phyloP scores from a whole-genome alignment of 2,888 invertebrate genomes.

The Drosophila paracracens region DNA sequence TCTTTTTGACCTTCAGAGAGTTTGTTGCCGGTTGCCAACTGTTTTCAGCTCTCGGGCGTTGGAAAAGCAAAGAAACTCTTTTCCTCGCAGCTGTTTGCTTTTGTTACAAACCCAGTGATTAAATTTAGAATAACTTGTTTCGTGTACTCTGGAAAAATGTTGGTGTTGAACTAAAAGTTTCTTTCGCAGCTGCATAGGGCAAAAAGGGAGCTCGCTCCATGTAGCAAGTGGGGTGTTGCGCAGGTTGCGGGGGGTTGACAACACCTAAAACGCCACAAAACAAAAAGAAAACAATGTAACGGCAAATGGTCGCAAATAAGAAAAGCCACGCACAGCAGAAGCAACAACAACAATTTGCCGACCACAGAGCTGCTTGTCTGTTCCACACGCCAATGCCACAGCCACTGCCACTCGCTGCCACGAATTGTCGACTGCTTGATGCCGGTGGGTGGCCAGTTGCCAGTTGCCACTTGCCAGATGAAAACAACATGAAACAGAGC shows the following conservation, averaged over 20 bases:
- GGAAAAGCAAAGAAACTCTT: slow-evolving; percentile 9
- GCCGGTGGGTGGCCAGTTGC: slow-evolving; percentile 37
- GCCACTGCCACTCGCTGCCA: slow-evolving; percentile 26
- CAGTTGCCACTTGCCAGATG: slow-evolving; percentile 32
- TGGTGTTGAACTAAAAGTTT: slow-evolving; percentile 59
- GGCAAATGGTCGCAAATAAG: slow-evolving; percentile 67
- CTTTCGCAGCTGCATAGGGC: slow-evolving; percentile 41
- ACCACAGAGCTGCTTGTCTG: slow-evolving; percentile 19
- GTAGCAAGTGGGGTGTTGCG: neutral
- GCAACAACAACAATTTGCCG: slow-evolving; percentile 23
- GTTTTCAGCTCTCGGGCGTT: neutral
- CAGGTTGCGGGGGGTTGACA: slow-evolving; percentile 14
- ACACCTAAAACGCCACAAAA: slow-evolving; percentile 61
- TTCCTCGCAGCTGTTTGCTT: slow-evolving; percentile 13
- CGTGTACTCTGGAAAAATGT: slow-evolving; percentile 32
- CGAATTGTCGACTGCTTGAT: slow-evolving; percentile 14
- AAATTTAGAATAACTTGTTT: slow-evolving; percentile 16
- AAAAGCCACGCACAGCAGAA: slow-evolving; percentile 62
- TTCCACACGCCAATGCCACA: neutral
- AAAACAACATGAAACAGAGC: slow-evolving; percentile 15
- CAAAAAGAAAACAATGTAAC: slow-evolving; percentile 79
- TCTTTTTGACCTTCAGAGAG: neutral
- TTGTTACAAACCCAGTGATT: slow-evolving; percentile 22
- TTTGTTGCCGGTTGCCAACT: neutral
- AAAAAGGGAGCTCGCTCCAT: slow-evolving; percentile 1